Conservation (phyloP, 2,888 invertebrate genomes). For the Andrena bicolor region DNA sequence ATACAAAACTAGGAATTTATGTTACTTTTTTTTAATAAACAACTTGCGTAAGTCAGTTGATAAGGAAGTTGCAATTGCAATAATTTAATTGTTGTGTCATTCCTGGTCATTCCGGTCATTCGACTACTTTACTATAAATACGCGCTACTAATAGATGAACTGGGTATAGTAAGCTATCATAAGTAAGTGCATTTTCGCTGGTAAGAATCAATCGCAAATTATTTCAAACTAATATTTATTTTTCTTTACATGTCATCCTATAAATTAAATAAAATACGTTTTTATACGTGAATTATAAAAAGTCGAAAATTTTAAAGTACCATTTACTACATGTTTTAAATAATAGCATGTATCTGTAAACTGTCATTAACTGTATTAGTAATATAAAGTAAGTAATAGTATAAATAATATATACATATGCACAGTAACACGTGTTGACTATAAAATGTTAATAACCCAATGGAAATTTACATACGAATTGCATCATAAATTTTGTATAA, state of each 20-base stretch:
- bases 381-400: no score
- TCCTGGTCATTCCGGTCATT: not conserved
- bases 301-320: not conserved
- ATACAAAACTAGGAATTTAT: constrained; percentile 13
- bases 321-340: not conserved
- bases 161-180: not conserved
- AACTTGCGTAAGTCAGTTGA: constrained; percentile 50
- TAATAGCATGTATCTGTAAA: not conserved
- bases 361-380: no score
- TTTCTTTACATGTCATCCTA: not conserved
- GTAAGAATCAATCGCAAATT: constrained; percentile 13
- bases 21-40: not conserved
- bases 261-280: not conserved
- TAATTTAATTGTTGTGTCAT: not conserved
- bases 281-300: not conserved
- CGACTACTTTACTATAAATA: not conserved
- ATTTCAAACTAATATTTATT: not conserved
- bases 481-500: no score
- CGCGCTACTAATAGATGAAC: not conserved
- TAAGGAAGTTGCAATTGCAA: not conserved
- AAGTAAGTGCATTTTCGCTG: constrained; percentile 1
- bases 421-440: no score
- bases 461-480: no score
- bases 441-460: no score
- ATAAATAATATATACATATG: no score